phyloP scores from a whole-genome alignment of 2,888 invertebrate species.

The Caenorhabditis plicata region DNA sequence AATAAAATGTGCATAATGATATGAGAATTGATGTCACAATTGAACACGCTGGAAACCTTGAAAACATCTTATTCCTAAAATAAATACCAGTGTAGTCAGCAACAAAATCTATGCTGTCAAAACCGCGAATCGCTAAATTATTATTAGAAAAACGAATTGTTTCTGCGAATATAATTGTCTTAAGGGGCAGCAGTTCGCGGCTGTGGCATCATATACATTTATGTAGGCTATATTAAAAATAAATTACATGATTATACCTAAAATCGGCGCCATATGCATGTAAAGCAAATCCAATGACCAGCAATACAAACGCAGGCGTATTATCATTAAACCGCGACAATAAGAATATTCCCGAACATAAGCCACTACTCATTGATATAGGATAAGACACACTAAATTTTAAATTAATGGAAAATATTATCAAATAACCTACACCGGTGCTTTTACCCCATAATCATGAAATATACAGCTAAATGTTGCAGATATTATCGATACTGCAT shows the following conservation, averaged over 20 bases:
- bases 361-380: constrained; percentile 87
- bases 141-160: no score
- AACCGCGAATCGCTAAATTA: no score
- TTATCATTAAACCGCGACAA: constrained; percentile 85
- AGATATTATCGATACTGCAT: constrained; percentile 85
- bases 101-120: no score
- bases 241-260: constrained; percentile 3
- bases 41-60: constrained; percentile 49
- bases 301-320: constrained; percentile 82
- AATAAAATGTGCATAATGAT: constrained; percentile 45
- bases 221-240: no score
- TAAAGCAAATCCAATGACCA: constrained; percentile 81
- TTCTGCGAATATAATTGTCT: no score
- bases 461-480: constrained; percentile 85
- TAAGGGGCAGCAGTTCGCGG: no score
- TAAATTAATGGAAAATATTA: neutral
- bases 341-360: constrained; percentile 91
- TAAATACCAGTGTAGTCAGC: no score
- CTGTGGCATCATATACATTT: no score
- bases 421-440: constrained; percentile 71
- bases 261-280: constrained; percentile 57
- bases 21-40: constrained; percentile 51
- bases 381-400: constrained; percentile 80
- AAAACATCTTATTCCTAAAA: constrained; percentile 28
- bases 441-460: constrained; percentile 85